phyloP scores from a whole-genome alignment of 2,113 vertebrate species.

The Chamaea fasciata region DNA sequence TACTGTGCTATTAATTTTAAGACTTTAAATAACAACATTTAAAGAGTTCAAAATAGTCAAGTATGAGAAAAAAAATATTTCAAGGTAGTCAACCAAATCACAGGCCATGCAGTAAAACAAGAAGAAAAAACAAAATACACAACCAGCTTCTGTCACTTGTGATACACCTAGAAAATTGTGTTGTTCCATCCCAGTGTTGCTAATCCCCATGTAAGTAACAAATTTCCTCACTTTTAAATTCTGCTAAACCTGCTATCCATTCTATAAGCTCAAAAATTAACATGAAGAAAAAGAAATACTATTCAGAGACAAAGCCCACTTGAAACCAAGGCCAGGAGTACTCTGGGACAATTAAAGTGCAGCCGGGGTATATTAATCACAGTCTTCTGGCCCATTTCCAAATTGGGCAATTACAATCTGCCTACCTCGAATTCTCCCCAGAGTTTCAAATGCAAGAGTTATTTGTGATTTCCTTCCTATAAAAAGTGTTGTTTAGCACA shows the following conservation, averaged over 20 bases:
- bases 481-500: constrained; percentile 18
- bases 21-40: not conserved
- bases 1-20: not conserved
- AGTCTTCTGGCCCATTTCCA: not conserved
- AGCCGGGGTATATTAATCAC: constrained; percentile 46
- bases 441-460: constrained; percentile 33
- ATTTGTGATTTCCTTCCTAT: constrained; percentile 48
- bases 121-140: not conserved
- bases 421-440: constrained; percentile 31
- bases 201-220: not conserved
- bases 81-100: not conserved
- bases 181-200: not conserved
- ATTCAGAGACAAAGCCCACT: constrained; percentile 14
- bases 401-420: constrained; percentile 38
- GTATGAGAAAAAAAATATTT: not conserved
- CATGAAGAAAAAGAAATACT: not conserved
- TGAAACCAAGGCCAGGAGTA: not conserved
- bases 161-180: not conserved
- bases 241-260: not conserved
- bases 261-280: not conserved
- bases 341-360: constrained; percentile 1
- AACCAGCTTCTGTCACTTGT: not conserved
- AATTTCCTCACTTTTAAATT: not conserved
- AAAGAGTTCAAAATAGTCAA: not conserved
- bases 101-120: not conserved